phyloP scores from a whole-genome alignment of 2,888 invertebrate genomes.

The Gymnosoma rotundatum region DNA sequence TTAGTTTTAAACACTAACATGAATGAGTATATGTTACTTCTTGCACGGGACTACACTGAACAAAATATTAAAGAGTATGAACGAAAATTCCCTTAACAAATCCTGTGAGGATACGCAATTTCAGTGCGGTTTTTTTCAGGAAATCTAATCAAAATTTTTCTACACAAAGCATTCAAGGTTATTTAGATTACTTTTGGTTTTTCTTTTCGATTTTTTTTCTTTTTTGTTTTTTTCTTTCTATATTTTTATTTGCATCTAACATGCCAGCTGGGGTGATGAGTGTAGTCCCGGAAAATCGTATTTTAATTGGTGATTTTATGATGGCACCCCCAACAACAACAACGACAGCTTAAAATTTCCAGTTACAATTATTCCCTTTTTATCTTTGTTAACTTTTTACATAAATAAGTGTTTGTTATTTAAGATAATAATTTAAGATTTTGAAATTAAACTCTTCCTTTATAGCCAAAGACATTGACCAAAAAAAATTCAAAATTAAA shows the following conservation, averaged over 20 bases:
- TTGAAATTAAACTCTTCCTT: not conserved
- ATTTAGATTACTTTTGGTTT: constrained; percentile 47
- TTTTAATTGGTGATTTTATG: constrained; percentile 86
- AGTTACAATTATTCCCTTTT: constrained; percentile 50
- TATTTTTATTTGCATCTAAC: constrained; percentile 66
- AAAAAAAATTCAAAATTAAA: constrained; percentile 30
- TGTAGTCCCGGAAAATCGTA: constrained; percentile 86
- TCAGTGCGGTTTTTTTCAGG: not conserved
- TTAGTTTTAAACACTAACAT: constrained; percentile 13
- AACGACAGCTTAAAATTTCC: constrained; percentile 71
- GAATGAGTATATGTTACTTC: constrained; percentile 11
- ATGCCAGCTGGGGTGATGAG: constrained; percentile 83
- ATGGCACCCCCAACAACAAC: constrained; percentile 82
- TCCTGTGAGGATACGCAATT: not conserved
- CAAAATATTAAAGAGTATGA: not conserved
- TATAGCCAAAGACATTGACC: constrained; percentile 59
- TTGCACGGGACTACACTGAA: constrained; percentile 69
- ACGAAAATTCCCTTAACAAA: not conserved
- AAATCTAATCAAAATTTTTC: constrained; percentile 25
- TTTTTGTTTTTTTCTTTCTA: constrained; percentile 65
- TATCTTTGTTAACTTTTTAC: constrained; percentile 46
- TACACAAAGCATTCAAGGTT: constrained; percentile 29
- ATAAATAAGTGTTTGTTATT: constrained; percentile 50
- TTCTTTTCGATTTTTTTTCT: constrained; percentile 59
- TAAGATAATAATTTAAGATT: constrained; percentile 37